phyloP scores from a whole-genome alignment of 2,888 invertebrate species.

The Ornithoptera alexandrae region DNA sequence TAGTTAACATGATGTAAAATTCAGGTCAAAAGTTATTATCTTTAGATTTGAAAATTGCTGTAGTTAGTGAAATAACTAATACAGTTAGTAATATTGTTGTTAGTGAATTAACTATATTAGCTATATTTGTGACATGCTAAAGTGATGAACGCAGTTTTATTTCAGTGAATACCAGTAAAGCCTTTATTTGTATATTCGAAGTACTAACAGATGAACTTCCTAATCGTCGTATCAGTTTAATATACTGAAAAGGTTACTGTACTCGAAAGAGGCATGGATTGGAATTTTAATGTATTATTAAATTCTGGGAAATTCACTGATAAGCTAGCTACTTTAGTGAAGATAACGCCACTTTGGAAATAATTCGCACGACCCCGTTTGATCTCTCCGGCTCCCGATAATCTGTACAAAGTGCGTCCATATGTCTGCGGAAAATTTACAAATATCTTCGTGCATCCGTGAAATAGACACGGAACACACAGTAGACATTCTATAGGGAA shows the following conservation, averaged over 20 bases:
- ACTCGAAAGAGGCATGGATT: neutral
- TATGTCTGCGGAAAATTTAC: slow-evolving; percentile 19
- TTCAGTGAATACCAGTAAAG: no score
- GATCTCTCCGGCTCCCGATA: slow-evolving; percentile 23
- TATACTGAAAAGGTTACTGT: neutral
- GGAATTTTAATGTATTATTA: slow-evolving; percentile 2
- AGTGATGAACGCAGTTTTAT: no score
- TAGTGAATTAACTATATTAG: no score
- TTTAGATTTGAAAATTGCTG: no score
- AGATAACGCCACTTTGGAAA: slow-evolving; percentile 17
- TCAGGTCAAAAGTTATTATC: no score
- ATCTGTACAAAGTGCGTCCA: slow-evolving; percentile 19
- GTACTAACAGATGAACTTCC: no score
- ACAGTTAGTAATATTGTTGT: no score
- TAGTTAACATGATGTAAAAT: no score
- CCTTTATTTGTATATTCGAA: neutral
- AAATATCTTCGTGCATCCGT: slow-evolving; percentile 21
- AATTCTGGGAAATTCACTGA: slow-evolving; percentile 8
- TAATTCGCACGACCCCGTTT: slow-evolving; percentile 29
- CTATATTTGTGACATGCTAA: no score
- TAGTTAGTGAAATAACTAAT: no score
- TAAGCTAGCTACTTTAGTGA: slow-evolving; percentile 9
- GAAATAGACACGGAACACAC: slow-evolving; percentile 32
- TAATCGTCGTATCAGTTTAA: no score
- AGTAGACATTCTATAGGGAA: slow-evolving; percentile 36